phyloP scores from a whole-genome alignment of 2,888 invertebrate species.

The Synanthedon myopaeformis region DNA sequence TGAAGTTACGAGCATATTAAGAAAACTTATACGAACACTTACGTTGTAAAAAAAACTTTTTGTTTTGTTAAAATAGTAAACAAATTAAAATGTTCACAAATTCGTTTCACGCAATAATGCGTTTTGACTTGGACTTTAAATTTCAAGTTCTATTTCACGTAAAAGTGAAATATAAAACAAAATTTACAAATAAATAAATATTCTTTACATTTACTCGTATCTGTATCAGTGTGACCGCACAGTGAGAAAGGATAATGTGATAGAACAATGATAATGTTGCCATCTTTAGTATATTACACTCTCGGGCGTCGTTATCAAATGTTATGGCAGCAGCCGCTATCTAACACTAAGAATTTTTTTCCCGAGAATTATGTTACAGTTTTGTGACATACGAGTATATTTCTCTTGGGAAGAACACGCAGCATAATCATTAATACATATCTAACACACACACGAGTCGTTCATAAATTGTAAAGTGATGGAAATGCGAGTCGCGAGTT shows the following conservation, averaged over 20 bases:
- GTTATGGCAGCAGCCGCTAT: neutral
- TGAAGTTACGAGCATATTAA: too few species aligned
- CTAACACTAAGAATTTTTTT: slow-evolving; percentile 24
- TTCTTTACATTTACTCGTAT: too few species aligned
- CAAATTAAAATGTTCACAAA: too few species aligned
- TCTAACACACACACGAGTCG: slow-evolving; percentile 18
- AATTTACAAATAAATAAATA: too few species aligned
- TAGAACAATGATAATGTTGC: neutral
- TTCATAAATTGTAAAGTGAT: slow-evolving; percentile 20
- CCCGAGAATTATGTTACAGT: slow-evolving; percentile 34
- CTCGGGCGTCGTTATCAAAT: slow-evolving; percentile 3
- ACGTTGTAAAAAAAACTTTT: too few species aligned
- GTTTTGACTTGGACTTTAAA: too few species aligned
- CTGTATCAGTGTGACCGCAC: too few species aligned
- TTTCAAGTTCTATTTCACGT: too few species aligned
- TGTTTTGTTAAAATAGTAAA: too few species aligned
- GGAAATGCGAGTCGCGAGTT: slow-evolving; percentile 2
- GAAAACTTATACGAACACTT: too few species aligned
- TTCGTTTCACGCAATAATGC: too few species aligned
- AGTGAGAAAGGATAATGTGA: neutral
- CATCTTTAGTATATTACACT: slow-evolving; percentile 1
- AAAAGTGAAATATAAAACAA: too few species aligned
- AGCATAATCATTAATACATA: slow-evolving; percentile 42
- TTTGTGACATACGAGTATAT: slow-evolving; percentile 16
- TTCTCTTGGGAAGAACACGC: slow-evolving; percentile 21